Evolutionary conservation across 2,888 invertebrate species (phyloP), one percentile per base, ranked within the genome.

Genomic region (Drosophila prolongata): DNA sequence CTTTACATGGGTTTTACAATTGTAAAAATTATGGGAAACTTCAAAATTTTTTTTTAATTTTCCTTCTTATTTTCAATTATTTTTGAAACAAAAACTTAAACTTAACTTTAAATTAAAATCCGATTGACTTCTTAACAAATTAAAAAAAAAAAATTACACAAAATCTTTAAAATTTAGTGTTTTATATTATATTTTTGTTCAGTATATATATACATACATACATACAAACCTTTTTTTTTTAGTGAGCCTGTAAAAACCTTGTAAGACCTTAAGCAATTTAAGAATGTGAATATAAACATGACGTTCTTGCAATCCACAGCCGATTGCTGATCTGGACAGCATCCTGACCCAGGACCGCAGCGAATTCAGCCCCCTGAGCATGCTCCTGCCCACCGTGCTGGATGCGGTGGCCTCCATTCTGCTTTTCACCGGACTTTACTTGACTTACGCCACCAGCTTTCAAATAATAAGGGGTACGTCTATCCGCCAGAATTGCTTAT

Each of bases 371-470:
- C 96, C 96, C 0, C 93, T 96, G 10, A 94, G 97, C 68, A 94
- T 99, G 84, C 93, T 97, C 80, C 94, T 97, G 24, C 97, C 99
- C 0, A 97, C 98, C 0, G 93, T 97, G 92, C 96, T 97, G 91
- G 98, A 99, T 91, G 95, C 97, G 94, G 93, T 96, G 66, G 97
- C 96, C 1, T 98, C 98, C 0, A 96, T 97, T 0, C 94, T 97
- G 34, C 97, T 98, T 96, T 98, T 98, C 90, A 94, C 98, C 52
- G 98, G 98, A 6, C 93, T 99, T 57, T 98, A 95, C 83, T 93
- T 99, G 91, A 99, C 99, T 0, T 97, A 96, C 90, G 97, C 97
- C 1, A 97, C 98, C 79, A 98, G 98, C 90, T 99, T 98, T 92
- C 98, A 98, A 93, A 98, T 99, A 98, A 95, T 99, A 83, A 94